Conservation (phyloP, 2,113 vertebrate genomes). For the Uropsilus gracilis region DNA sequence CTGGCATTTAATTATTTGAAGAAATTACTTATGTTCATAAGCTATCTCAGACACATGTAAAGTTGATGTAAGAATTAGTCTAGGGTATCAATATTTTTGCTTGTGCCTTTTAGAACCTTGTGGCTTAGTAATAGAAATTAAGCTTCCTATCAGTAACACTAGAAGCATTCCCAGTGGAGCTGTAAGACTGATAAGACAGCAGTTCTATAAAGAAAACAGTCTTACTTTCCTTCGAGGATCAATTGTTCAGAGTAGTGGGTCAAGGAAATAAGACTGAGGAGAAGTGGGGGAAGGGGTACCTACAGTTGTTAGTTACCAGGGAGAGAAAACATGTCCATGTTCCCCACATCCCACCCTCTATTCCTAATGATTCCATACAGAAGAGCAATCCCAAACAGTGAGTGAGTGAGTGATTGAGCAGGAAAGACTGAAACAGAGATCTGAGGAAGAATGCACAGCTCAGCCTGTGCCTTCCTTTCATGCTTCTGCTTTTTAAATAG, state of each 20-base stretch:
- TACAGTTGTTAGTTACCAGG: background rate
- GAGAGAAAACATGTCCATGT: background rate
- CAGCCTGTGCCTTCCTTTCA: background rate
- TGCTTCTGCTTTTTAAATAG: background rate
- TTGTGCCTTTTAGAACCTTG: background rate
- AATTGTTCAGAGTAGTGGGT: background rate
- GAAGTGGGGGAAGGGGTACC: background rate
- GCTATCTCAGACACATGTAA: background rate
- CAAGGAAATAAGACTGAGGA: background rate
- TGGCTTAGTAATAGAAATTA: background rate
- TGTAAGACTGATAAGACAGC: background rate
- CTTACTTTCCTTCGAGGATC: background rate
- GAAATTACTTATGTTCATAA: background rate
- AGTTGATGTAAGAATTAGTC: background rate
- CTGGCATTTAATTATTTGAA: slow-evolving; percentile 41
- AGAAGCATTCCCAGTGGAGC: background rate
- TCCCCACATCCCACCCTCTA: accelerated
- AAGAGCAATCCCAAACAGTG: background rate
- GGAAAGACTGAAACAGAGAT: background rate
- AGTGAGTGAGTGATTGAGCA: background rate
- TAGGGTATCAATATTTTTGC: background rate
- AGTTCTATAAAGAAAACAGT: background rate
- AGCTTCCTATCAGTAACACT: background rate
- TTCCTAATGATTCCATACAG: background rate
- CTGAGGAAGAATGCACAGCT: background rate